Base-by-base conservation (phyloP, 1,140 invertebrate species). In the Tetramorium simillimum region DNA sequence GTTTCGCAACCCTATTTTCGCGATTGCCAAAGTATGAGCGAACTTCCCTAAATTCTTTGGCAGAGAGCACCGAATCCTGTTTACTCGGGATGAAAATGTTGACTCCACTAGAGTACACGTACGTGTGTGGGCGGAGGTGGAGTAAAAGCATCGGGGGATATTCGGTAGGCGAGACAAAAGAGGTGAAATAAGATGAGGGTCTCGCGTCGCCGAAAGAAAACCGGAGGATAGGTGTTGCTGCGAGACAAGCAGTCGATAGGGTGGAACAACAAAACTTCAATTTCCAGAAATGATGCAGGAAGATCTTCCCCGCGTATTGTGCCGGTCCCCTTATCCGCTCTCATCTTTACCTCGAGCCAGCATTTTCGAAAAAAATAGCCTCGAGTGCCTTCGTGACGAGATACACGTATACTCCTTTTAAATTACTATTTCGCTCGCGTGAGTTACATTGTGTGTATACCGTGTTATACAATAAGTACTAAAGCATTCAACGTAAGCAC, bases 231-330 rank as follows among this genome's bases (percentile, higher is more conserved):
- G 75, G 65, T 69, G 12, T 43, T 56, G 56, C 70, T 40, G 28
- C 70, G 69, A 78, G 43, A 60, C 33, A 78, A 51, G 60, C 58
- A 72, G 43, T 89, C 86, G 88, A 92, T 90, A 88, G 89, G 82
- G 60, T 69, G 91, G 78, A 87, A 93, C 91, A 93, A 93, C 91
- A 92, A 93, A 93, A 93, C 91, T 94, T 94, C 93, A 94, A 95
- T 94, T 93, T 92, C 89, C 85, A 90, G 91, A 87, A 92, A 94
- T 91, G 93, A 91, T 92, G 82, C 70, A 56, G 89, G 88, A 91
- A 93, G 94, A 94, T 94, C 93, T 93, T 93, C 91, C 88, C 85
- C 82, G 46, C 88, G 91, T 93, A 92, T 92, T 89, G 88, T 78
- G 88, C 88, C 91, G 82, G 85, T 90, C 87, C 84, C 84, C 88